Percentiles rank a stretch among this genome's conserved stretches.
Conservation (phyloP, 2,888 invertebrate species). For the Margaritifera margaritifera region DNA sequence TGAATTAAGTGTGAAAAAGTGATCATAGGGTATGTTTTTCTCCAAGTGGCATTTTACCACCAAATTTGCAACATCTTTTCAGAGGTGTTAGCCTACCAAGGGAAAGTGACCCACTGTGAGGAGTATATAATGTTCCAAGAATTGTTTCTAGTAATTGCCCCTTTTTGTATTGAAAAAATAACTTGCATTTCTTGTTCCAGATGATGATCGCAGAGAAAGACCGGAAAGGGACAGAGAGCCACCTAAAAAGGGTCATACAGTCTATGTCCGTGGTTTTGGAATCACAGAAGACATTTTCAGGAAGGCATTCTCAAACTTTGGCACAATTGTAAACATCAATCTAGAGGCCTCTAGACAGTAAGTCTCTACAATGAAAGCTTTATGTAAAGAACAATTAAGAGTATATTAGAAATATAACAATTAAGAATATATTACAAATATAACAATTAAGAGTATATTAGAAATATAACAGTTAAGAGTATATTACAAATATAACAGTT, state of each 20-base stretch:
- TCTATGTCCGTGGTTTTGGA: constrained; percentile 86
- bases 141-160: constrained; percentile 23
- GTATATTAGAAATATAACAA: background rate
- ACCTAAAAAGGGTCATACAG: constrained; percentile 85
- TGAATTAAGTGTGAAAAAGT: too few relatives aligned
- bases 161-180: constrained; percentile 76
- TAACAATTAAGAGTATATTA: background rate
- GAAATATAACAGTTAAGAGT: too few relatives aligned
- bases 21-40: too few relatives aligned
- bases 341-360: constrained; percentile 89
- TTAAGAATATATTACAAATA: background rate
- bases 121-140: too few relatives aligned
- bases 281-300: constrained; percentile 86
- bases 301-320: constrained; percentile 83
- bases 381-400: background rate
- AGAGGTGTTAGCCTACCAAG: too few relatives aligned
- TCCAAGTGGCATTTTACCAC: too few relatives aligned
- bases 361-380: constrained; percentile 45
- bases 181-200: constrained; percentile 37
- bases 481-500: too few relatives aligned
- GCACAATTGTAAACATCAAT: constrained; percentile 85
- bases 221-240: constrained; percentile 73
- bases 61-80: too few relatives aligned
- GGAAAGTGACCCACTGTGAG: too few relatives aligned
- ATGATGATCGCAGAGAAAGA: constrained; percentile 65